Evolutionary conservation across 2,113 vertebrate genomes (phyloP), one percentile per base, ranked within the genome.

Genomic region (Halichoeres trimaculatus): DNA sequence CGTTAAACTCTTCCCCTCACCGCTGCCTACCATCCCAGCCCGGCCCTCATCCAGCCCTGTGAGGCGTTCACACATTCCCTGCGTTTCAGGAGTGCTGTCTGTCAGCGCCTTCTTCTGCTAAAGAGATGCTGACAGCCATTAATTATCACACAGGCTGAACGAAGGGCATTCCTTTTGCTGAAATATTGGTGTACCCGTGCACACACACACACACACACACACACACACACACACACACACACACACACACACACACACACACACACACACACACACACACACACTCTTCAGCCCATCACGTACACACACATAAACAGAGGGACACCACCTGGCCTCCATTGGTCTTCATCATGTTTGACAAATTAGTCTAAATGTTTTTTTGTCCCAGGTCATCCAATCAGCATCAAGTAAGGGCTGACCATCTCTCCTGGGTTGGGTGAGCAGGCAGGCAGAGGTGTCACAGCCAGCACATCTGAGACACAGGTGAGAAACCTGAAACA

Each of bases 61-160:
- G 57, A 80, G 78, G 81, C 64, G 58, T 90, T 90, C 85, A 81
- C 85, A 80, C 90, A 91, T 93, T 93, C 89, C 80, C 81, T 16
- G 83, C 70, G 62, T 88, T 88, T 91, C 84, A 91, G 78, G 76
- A 80, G 86, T 70, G 79, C 84, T 74, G 83, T 88, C 90, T 90
- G 90, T 94, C 91, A 94, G 78, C 87, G 19, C 83, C 85, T 88
- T 87, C 90, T 93, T 91, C 78, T 2, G 53, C 82, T 91, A 90
- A 93, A 89, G 80, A 88, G 54, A 85, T 11, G 79, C 89, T 86
- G 89, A 91, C 91, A 90, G 77, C 87, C 85, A 91, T 94, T 91
- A 92, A 93, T 94, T 93, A 93, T 93, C 88, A 88, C 77, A 51
- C 60, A 56, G 83, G 85, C 85, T 85, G 90, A 91, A 93, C 86